A percentile compares a stretch with the other conserved stretches of the same genome.
phyloP scores from a whole-genome alignment of 2,797 vertebrate species.

The Megaceryle alcyon region DNA sequence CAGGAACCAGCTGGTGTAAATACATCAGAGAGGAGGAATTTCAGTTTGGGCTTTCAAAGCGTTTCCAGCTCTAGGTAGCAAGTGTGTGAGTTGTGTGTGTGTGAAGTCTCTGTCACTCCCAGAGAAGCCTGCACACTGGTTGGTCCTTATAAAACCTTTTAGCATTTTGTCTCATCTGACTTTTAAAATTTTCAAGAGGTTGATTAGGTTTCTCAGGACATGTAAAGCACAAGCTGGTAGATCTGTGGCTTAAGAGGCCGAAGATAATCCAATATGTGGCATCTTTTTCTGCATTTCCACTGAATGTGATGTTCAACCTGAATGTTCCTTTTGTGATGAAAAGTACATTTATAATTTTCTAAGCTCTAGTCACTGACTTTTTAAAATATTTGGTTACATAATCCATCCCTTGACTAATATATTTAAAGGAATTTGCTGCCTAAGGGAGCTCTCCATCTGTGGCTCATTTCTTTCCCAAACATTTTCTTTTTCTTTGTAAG shows the following conservation, averaged over 20 bases:
- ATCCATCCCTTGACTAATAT: background rate
- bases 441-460: background rate
- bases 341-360: background rate
- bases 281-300: background rate
- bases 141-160: background rate
- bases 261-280: background rate
- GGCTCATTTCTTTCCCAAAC: background rate
- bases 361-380: background rate
- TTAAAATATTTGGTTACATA: background rate
- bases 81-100: background rate
- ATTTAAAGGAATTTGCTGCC: background rate
- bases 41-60: background rate
- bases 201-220: background rate
- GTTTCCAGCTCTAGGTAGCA: background rate
- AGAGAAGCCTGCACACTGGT: background rate
- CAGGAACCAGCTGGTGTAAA: background rate
- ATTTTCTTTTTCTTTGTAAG: background rate
- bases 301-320: background rate
- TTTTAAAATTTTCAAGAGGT: background rate
- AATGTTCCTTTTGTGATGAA: background rate
- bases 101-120: background rate
- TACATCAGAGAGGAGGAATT: background rate
- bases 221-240: background rate
- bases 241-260: background rate
- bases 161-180: background rate